phyloP scores from a whole-genome alignment of 1,140 invertebrate genomes.

The Diplogasteroides magnus region DNA sequence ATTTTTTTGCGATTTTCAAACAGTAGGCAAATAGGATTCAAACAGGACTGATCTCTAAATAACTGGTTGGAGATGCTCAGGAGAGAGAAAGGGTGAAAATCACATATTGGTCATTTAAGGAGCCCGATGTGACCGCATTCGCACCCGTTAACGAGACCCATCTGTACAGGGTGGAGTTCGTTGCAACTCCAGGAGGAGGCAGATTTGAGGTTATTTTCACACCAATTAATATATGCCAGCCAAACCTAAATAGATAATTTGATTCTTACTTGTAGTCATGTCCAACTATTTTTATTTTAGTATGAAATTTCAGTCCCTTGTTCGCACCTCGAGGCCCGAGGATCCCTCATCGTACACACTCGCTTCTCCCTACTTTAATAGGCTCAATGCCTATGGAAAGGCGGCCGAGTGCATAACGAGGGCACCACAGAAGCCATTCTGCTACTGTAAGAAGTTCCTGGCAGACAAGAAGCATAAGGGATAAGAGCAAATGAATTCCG shows the following conservation, averaged over 20 bases:
- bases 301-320: background rate
- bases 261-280: too few relatives aligned
- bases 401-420: background rate
- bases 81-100: too few relatives aligned
- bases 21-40: too few relatives aligned
- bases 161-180: background rate
- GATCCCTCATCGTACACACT: background rate
- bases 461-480: background rate
- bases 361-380: background rate
- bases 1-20: too few relatives aligned
- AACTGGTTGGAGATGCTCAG: too few relatives aligned
- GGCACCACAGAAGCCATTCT: background rate
- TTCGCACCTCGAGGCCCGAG: background rate
- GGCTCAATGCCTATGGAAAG: background rate
- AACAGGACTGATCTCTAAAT: too few relatives aligned
- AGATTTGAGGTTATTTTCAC: background rate
- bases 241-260: too few relatives aligned
- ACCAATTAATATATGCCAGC: too few relatives aligned
- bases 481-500: too few relatives aligned
- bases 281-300: too few relatives aligned
- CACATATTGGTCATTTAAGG: too few relatives aligned
- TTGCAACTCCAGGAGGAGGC: background rate
- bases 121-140: background rate
- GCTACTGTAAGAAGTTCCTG: background rate
- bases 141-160: background rate